phyloP scores from a whole-genome alignment of 2,797 vertebrate genomes.

The Brachyalestes nurse region DNA sequence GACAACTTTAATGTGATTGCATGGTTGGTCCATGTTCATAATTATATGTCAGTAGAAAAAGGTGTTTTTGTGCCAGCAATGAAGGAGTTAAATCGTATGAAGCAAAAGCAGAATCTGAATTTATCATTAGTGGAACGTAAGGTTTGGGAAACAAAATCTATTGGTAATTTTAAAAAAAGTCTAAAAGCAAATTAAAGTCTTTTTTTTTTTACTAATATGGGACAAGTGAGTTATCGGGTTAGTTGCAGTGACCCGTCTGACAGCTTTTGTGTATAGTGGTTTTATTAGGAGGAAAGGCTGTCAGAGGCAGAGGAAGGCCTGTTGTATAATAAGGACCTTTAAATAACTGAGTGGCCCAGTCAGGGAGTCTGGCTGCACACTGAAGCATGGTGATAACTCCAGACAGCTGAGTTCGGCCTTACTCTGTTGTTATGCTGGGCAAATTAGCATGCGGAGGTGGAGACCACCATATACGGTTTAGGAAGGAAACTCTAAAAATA shows the following conservation, averaged over 20 bases:
- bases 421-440: constrained; percentile 49
- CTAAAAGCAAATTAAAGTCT: not conserved
- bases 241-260: not conserved
- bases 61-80: too few species aligned
- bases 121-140: too few species aligned
- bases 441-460: constrained; percentile 69
- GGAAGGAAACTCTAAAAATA: constrained; percentile 72
- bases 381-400: constrained; percentile 66
- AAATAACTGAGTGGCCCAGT: constrained; percentile 61
- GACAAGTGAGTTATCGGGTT: not conserved
- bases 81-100: too few species aligned
- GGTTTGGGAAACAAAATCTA: not conserved
- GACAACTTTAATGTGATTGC: too few species aligned
- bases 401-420: constrained; percentile 65
- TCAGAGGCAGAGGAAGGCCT: constrained; percentile 8
- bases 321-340: constrained; percentile 44
- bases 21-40: too few species aligned
- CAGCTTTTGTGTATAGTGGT: not conserved
- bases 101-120: too few species aligned
- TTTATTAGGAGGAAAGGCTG: constrained; percentile 17
- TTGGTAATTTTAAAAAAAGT: not conserved
- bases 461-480: constrained; percentile 69
- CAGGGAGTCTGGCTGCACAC: constrained; percentile 61
- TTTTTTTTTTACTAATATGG: not conserved
- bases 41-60: too few species aligned